Evolutionary conservation across 1,140 invertebrate genomes (phyloP).

Genomic region (Drosophila pseudoobscura): DNA sequence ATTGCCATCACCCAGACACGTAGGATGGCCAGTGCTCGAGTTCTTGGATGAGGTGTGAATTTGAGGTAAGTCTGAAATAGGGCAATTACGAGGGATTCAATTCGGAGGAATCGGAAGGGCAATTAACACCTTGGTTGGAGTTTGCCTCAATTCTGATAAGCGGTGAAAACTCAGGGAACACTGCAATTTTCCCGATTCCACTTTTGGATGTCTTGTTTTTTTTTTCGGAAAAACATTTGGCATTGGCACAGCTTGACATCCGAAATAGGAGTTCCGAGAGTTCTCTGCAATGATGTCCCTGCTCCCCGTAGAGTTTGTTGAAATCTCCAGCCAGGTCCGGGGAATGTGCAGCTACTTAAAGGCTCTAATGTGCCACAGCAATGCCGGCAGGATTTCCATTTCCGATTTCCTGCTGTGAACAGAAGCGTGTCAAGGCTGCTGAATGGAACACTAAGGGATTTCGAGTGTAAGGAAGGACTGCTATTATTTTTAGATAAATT

Average conservation of each 20-base stretch:
- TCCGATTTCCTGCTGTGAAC: conserved; percentile 62
- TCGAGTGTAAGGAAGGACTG: conserved; percentile 5
- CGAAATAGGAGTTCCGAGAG: conserved; percentile 25
- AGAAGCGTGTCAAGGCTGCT: conserved; percentile 82
- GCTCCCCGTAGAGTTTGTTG: conserved; percentile 71
- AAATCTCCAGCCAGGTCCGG: conserved; percentile 52
- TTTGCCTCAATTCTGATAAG: conserved; percentile 24
- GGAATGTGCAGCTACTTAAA: conserved; percentile 68
- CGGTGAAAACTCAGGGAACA: background rate
- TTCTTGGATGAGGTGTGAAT: conserved; percentile 62
- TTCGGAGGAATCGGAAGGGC: conserved; percentile 62
- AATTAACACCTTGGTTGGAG: conserved; percentile 77
- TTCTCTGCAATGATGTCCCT: background rate
- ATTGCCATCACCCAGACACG: conserved; percentile 52
- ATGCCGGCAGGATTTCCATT: conserved; percentile 50
- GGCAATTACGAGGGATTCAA: conserved; percentile 52
- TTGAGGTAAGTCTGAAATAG: conserved; percentile 66
- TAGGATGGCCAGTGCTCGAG: conserved; percentile 15
- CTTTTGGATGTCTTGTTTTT: conserved; percentile 19
- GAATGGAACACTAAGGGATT: conserved; percentile 28
- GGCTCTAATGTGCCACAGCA: conserved; percentile 52
- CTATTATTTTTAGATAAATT: conserved; percentile 23
- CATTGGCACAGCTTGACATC: conserved; percentile 44
- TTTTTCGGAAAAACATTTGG: conserved; percentile 39
- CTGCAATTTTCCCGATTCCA: conserved; percentile 2